Evolutionary conservation across 2,113 vertebrate species (phyloP).

Genomic region (Pitta sordida): DNA sequence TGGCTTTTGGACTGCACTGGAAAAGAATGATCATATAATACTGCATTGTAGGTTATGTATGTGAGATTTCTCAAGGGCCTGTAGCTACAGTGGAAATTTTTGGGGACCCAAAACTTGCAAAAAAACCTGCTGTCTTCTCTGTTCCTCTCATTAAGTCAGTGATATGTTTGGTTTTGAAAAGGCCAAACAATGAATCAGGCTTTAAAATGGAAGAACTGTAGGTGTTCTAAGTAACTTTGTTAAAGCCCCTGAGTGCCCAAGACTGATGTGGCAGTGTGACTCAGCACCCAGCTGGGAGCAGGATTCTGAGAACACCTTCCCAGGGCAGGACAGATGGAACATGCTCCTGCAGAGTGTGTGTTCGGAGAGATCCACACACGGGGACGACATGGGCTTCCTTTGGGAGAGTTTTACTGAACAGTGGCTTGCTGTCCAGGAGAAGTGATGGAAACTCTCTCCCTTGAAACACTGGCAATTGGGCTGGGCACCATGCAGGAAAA

Average conservation of each 20-base stretch:
- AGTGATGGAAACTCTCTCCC: neutral
- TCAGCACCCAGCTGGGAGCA: neutral
- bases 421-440: neutral
- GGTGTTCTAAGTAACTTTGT: neutral
- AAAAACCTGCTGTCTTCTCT: neutral
- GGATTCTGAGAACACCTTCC: neutral
- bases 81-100: neutral
- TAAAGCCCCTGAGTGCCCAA: neutral
- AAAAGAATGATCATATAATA: neutral
- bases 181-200: conserved; percentile 47
- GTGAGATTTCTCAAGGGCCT: neutral
- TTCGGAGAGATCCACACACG: accelerated
- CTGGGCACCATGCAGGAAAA: accelerated
- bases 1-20: neutral
- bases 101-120: neutral
- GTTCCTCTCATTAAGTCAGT: neutral
- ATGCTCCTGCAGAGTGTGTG: accelerated
- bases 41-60: neutral
- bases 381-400: accelerated
- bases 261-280: neutral
- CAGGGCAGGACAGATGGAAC: neutral
- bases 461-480: neutral
- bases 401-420: neutral
- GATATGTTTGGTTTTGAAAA: conserved; percentile 33
- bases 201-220: conserved; percentile 35